Conservation (phyloP, 1,140 invertebrate species). For the Pogonomyrmex californicus region DNA sequence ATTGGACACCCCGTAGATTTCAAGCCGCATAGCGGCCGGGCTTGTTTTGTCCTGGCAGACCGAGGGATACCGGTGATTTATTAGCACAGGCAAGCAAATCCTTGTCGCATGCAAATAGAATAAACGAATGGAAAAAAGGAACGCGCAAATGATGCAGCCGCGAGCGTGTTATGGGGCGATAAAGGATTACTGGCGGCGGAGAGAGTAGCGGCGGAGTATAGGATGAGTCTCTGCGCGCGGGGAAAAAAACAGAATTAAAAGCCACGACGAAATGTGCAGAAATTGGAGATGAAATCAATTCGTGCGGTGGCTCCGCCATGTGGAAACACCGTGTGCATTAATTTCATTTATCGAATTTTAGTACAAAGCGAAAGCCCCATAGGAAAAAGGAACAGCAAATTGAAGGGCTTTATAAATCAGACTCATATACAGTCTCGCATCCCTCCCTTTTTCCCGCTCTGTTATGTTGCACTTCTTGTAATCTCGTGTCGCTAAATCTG, state of each 20-base stretch:
- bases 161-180: slow-evolving; percentile 60
- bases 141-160: slow-evolving; percentile 59
- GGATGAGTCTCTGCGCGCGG: slow-evolving; percentile 42
- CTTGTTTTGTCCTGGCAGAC: slow-evolving; percentile 56
- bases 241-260: slow-evolving; percentile 55
- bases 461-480: background rate
- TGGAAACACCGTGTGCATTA: slow-evolving; percentile 45
- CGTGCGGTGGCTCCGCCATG: slow-evolving; percentile 29
- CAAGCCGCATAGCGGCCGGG: slow-evolving; percentile 1
- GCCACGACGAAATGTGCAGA: slow-evolving; percentile 38
- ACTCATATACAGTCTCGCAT: background rate
- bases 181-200: slow-evolving; percentile 52
- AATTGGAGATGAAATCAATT: slow-evolving; percentile 63
- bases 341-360: slow-evolving; percentile 56
- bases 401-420: background rate
- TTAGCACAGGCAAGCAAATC: slow-evolving; percentile 63
- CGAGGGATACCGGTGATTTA: slow-evolving; percentile 60
- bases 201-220: background rate
- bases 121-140: slow-evolving; percentile 57
- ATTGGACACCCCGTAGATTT: slow-evolving; percentile 7
- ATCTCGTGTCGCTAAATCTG: background rate
- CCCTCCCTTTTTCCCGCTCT: background rate
- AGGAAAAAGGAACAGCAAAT: background rate
- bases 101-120: slow-evolving; percentile 62
- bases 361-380: slow-evolving; percentile 7